phyloP scores from a whole-genome alignment of 2,113 vertebrate genomes.

The Osmerus eperlanus region DNA sequence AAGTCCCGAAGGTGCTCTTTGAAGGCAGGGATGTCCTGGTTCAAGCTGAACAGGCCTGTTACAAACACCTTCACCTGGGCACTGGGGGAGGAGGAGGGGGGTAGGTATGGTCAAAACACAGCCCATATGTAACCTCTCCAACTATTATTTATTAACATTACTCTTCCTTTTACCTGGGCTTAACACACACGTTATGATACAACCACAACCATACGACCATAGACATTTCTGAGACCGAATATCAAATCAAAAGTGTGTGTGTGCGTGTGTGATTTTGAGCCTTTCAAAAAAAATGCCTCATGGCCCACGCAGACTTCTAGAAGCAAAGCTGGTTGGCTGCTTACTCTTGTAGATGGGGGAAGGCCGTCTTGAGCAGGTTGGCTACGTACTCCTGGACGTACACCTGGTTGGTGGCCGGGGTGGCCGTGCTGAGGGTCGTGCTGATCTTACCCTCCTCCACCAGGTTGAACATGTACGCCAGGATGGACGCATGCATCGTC shows the following conservation, averaged over 20 bases:
- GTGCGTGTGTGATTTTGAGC: no score
- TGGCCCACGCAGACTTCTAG: no score
- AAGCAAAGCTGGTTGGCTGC: constrained; percentile 31
- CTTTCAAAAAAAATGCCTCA: no score
- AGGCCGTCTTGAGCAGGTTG: constrained; percentile 96
- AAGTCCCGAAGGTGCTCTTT: constrained; percentile 98
- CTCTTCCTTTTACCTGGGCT: not conserved
- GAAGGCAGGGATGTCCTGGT: constrained; percentile 99
- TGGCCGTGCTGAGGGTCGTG: constrained; percentile 81
- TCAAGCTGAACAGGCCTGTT: constrained; percentile 97
- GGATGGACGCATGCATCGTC: constrained; percentile 98
- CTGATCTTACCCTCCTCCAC: constrained; percentile 98
- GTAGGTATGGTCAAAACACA: not conserved
- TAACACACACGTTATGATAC: not conserved
- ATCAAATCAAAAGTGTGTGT: no score
- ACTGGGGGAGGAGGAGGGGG: constrained; percentile 63
- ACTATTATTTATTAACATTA: not conserved
- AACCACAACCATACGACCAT: not conserved
- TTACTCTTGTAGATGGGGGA: constrained; percentile 98
- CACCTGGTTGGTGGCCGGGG: constrained; percentile 87
- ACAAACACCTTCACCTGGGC: constrained; percentile 99
- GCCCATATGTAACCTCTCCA: not conserved
- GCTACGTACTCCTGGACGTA: constrained; percentile 99
- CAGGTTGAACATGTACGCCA: constrained; percentile 99
- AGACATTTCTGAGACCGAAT: no score